phyloP scores from a whole-genome alignment of 2,797 vertebrate species.

The Pygocentrus nattereri region DNA sequence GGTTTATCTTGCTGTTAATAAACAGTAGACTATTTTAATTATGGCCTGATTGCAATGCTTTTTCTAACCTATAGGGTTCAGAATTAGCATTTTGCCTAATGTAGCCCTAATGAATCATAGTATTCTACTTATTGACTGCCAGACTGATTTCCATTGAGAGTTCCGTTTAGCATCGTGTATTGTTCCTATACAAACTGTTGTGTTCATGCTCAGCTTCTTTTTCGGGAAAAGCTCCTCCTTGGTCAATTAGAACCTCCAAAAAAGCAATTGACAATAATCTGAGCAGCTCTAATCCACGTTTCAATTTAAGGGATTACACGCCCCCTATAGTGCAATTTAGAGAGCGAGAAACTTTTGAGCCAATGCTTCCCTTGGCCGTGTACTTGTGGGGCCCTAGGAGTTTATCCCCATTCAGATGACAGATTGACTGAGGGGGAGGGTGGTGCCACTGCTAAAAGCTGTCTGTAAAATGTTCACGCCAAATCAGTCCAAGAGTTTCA shows the following conservation, averaged over 20 bases:
- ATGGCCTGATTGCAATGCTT: slow-evolving; percentile 36
- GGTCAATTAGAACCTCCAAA: neutral
- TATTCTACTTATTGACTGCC: neutral
- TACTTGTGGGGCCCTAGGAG: slow-evolving; percentile 28
- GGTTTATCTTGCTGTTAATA: neutral
- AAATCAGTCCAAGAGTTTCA: slow-evolving; percentile 39
- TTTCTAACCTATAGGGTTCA: slow-evolving; percentile 56
- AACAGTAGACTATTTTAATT: neutral
- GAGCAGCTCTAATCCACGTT: slow-evolving; percentile 45
- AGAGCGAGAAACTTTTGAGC: slow-evolving; percentile 33
- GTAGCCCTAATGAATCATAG: neutral
- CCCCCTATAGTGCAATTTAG: slow-evolving; percentile 44
- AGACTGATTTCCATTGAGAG: neutral
- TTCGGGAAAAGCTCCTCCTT: neutral
- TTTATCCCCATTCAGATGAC: slow-evolving; percentile 47
- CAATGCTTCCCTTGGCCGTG: slow-evolving; percentile 18
- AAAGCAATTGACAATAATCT: slow-evolving; percentile 34
- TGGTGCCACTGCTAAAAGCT: slow-evolving; percentile 31
- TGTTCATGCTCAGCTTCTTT: neutral
- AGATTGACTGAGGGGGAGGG: slow-evolving; percentile 23
- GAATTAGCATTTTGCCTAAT: slow-evolving; percentile 25
- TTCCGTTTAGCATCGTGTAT: neutral
- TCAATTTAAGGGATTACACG: slow-evolving; percentile 49
- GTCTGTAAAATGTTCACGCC: slow-evolving; percentile 51
- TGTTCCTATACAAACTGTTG: neutral